These are phyloP conservation scores for Drosophila carrolli DNA, from an alignment of 1,140 invertebrate genomes.

Conservation along the genomic window DNA sequence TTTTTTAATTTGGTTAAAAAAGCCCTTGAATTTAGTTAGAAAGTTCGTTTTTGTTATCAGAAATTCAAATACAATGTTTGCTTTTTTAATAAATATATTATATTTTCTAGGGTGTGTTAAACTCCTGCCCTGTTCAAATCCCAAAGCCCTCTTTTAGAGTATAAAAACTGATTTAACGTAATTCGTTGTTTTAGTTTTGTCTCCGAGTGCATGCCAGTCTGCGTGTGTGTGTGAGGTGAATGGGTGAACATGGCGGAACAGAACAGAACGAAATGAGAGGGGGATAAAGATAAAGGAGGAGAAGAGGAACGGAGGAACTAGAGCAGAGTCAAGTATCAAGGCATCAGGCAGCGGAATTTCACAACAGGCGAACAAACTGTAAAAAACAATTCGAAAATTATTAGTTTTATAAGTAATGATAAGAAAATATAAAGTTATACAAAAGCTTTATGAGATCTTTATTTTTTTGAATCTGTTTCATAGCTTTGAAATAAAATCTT, in stretches of 20 bases:
- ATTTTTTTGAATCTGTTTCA: too few species aligned
- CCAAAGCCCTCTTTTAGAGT: constrained; percentile 1
- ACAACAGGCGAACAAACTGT: constrained; percentile 19
- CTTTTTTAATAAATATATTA: too few species aligned
- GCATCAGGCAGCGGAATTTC: constrained; percentile 18
- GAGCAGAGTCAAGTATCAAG: constrained; percentile 46
- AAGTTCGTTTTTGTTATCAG: too few species aligned
- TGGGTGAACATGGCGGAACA: constrained; percentile 7
- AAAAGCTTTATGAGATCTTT: too few species aligned
- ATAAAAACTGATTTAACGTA: constrained; percentile 62
- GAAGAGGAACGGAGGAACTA: constrained; percentile 1
- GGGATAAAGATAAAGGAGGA: neutral
- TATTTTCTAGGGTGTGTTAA: neutral
- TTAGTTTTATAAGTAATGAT: too few species aligned
- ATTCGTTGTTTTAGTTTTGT: constrained; percentile 65
- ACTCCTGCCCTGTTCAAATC: too few species aligned
- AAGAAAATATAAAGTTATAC: too few species aligned
- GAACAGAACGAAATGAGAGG: neutral
- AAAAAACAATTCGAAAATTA: neutral
- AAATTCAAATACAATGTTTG: too few species aligned
- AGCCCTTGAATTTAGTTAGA: too few species aligned
- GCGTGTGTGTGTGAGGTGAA: constrained; percentile 3
- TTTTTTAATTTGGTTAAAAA: too few species aligned
- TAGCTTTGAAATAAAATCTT: too few species aligned
- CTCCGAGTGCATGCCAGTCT: constrained; percentile 10